phyloP scores from a whole-genome alignment of 1,140 invertebrate species.

The Megalopta genalis region DNA sequence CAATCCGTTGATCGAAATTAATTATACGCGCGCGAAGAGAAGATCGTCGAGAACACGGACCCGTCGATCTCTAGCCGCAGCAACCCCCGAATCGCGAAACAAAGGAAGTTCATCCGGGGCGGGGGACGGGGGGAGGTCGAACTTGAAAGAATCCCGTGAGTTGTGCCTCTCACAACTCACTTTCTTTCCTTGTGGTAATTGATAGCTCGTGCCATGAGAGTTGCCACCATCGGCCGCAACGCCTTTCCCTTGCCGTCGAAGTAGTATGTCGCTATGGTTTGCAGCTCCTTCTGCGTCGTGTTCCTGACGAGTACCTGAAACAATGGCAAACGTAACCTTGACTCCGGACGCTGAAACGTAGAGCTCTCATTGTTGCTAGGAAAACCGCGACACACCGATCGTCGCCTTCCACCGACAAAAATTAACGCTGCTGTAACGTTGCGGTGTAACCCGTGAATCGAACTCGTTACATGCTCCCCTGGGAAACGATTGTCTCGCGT shows the following conservation, averaged over 20 bases:
- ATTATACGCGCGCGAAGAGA: no score
- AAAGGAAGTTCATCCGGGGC: neutral
- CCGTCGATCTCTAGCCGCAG: no score
- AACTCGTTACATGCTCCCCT: neutral
- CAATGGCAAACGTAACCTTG: constrained; percentile 65
- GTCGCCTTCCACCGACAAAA: neutral
- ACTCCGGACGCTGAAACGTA: constrained; percentile 39
- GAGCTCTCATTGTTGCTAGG: neutral
- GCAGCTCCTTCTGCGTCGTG: constrained; percentile 89
- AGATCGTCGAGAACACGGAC: no score
- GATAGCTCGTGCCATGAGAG: constrained; percentile 94
- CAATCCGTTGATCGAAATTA: no score
- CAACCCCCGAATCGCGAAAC: neutral
- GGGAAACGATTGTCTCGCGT: no score
- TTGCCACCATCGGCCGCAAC: constrained; percentile 93
- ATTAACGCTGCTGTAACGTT: neutral
- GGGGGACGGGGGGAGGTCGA: no score
- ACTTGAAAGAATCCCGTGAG: constrained; percentile 22
- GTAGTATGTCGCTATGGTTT: constrained; percentile 95
- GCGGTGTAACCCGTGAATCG: neutral
- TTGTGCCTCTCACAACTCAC: constrained; percentile 78
- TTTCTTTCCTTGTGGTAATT: constrained; percentile 94
- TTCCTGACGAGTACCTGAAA: constrained; percentile 88
- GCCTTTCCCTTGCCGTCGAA: constrained; percentile 98
- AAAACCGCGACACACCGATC: neutral